Base-by-base conservation (phyloP, 2,888 invertebrate species). In the Ypsolopha scabrella region DNA sequence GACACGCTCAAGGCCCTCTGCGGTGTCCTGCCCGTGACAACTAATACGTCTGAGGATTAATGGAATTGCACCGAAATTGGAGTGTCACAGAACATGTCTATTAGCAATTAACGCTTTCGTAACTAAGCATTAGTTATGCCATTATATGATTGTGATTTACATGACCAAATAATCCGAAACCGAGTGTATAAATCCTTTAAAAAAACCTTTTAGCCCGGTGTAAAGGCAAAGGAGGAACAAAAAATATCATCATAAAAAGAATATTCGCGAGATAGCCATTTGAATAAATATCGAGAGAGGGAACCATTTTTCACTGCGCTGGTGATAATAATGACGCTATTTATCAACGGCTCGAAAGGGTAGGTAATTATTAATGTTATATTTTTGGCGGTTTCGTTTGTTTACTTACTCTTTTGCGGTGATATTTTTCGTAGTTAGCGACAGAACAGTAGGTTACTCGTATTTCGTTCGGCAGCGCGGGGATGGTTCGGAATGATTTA, bases 241-340 rank as follows among this genome's bases (percentile, higher is more conserved):
- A 57, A 70, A 68, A 72, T 69, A 68, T 64, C 60, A 65, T 56
- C 65, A 68, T 65, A 70, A 73, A 70, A 70, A 67, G 56, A 72
- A 72, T 68, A 70, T 73, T 74, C 67, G 68, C 64, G 62, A 70
- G 67, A 67, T 61, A 64, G 71, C 68, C 70, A 77, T 80, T 80
- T 80, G 76, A 80, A 80, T 81, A 79, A 81, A 80, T 79, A 82
- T 79, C 68, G 74, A 70, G 70, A 77, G 72, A 72, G 67, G 54
- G 64, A 67, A 69, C 70, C 75, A 80, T 82, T 81, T 80, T 80
- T 80, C 77, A 80, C 72, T 65, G 65, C 68, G 69, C 69, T 76
- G 72, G 76, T 77, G 78, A 82, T 80, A 80, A 80, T 83, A 83
- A 83, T 80, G 78, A 76, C 70, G 77, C 80, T 78, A 85, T 86